Percentiles rank a stretch among this genome's conserved stretches.
Evolutionary conservation across 2,797 vertebrate species (phyloP).

Genomic region (Sebastes aleutianus): DNA sequence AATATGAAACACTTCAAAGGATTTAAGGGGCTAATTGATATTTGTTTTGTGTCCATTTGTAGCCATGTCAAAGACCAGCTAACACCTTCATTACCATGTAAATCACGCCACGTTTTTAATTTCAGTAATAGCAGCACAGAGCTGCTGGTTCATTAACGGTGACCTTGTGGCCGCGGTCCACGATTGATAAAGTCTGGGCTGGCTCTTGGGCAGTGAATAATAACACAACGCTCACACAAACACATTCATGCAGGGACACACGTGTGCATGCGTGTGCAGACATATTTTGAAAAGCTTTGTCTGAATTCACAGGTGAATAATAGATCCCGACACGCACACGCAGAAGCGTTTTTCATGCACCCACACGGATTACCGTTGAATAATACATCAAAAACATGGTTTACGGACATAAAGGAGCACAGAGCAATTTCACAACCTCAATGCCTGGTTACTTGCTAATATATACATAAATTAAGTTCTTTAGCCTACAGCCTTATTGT

Average conservation of each 20-base stretch:
- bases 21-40: conserved; percentile 56
- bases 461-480: conserved; percentile 15
- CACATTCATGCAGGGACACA: neutral
- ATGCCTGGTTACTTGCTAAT: neutral
- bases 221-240: neutral
- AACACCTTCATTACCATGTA: conserved; percentile 58
- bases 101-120: conserved; percentile 50
- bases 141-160: conserved; percentile 47
- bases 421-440: conserved; percentile 17
- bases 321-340: neutral
- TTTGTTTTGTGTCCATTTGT: conserved; percentile 60
- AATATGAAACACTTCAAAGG: conserved; percentile 38
- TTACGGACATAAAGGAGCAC: conserved; percentile 22
- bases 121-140: conserved; percentile 41
- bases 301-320: conserved; percentile 6
- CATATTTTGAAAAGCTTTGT: neutral
- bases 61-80: conserved; percentile 40
- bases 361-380: conserved; percentile 35
- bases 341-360: neutral
- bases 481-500: neutral
- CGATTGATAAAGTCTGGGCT: conserved; percentile 33
- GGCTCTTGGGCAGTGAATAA: neutral
- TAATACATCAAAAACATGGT: conserved; percentile 34
- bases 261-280: no score
- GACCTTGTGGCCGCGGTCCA: conserved; percentile 25